phyloP scores from a whole-genome alignment of 2,888 invertebrate genomes.

The Biston stratarius region DNA sequence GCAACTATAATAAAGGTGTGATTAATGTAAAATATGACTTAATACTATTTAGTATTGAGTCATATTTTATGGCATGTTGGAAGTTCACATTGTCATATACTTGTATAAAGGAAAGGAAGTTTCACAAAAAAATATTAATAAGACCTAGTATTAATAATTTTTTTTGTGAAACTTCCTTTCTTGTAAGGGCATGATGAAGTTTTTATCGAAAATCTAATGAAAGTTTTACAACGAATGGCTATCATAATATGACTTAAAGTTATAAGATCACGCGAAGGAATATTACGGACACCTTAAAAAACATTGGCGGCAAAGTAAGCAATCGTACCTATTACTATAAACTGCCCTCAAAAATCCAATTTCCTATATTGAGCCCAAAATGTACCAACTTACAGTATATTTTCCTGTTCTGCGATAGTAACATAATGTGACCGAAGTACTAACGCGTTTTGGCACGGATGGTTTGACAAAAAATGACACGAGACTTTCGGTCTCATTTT shows the following conservation, averaged over 20 bases:
- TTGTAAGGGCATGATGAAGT: no score
- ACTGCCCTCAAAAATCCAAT: slow-evolving; percentile 42
- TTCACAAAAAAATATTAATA: no score
- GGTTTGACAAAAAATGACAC: slow-evolving; percentile 50
- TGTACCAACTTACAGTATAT: slow-evolving; percentile 45
- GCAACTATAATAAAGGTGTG: no score
- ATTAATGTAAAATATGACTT: no score
- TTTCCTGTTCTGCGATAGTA: slow-evolving; percentile 45
- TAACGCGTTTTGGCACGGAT: slow-evolving; percentile 51
- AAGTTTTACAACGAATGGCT: background rate
- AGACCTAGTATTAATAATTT: no score
- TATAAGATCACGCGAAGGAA: no score
- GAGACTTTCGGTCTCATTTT: slow-evolving; percentile 43
- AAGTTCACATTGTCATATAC: no score
- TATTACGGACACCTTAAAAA: background rate
- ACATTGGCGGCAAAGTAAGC: slow-evolving; percentile 17
- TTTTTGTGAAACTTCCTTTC: no score
- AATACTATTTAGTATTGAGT: no score
- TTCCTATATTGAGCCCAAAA: slow-evolving; percentile 51
- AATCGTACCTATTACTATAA: slow-evolving; percentile 26
- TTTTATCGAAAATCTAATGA: no score
- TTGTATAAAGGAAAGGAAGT: no score
- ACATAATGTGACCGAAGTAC: slow-evolving; percentile 49
- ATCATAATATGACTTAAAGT: background rate
- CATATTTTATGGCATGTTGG: no score